Conservation (phyloP, 2,888 invertebrate genomes). For the Lepidonotus clava region DNA sequence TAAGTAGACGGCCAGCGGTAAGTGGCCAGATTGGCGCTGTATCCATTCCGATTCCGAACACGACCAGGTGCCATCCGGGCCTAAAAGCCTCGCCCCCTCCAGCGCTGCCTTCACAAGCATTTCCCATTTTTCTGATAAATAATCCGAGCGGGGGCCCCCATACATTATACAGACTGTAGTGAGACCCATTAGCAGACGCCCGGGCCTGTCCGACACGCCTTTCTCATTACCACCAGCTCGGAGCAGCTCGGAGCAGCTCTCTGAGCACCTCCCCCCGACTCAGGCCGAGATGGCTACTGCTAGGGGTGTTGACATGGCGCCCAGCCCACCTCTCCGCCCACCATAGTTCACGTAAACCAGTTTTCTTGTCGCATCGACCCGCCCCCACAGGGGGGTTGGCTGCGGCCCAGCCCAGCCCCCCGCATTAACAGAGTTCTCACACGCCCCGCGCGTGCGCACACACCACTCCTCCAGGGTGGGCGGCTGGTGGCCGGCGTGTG, state of each 20-base stretch:
- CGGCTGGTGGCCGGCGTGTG: too few relatives aligned
- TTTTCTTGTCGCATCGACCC: neutral
- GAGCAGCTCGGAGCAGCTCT: neutral
- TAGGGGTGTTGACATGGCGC: neutral
- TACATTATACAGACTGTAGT: constrained; percentile 26
- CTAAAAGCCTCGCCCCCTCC: constrained; percentile 29
- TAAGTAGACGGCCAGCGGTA: neutral
- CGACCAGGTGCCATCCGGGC: neutral
- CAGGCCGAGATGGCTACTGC: neutral
- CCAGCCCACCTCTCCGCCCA: neutral
- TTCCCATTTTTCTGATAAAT: constrained; percentile 54
- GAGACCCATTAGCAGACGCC: neutral
- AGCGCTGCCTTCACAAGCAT: constrained; percentile 42
- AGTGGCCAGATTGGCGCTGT: constrained; percentile 34
- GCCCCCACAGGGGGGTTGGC: neutral
- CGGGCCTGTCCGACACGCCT: neutral
- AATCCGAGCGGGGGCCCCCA: neutral
- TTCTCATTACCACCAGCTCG: constrained; percentile 10
- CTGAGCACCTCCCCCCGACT: neutral
- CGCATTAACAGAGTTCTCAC: too few relatives aligned
- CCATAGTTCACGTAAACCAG: neutral
- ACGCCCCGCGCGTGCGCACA: too few relatives aligned
- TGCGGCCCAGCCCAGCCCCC: too few relatives aligned
- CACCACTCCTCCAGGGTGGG: too few relatives aligned
- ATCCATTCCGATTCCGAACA: constrained; percentile 33